Evolutionary conservation across 2,113 vertebrate species (phyloP).

Genomic region (Syngnathoides biaculeatus): DNA sequence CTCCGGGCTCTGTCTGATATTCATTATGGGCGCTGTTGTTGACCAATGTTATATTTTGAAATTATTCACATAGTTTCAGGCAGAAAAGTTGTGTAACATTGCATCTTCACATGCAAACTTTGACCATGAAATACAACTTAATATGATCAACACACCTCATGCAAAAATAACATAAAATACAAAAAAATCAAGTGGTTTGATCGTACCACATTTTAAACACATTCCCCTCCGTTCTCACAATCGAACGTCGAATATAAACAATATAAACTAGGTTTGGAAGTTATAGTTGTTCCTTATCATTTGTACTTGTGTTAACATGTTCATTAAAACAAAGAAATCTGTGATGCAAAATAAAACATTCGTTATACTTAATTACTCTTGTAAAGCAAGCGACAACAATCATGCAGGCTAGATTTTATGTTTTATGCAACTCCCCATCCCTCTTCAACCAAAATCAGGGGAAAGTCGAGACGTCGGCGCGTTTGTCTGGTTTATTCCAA

Average conservation of each 20-base stretch:
- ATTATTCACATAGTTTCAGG: no score
- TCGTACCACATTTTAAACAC: background rate
- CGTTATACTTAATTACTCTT: background rate
- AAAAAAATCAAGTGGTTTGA: background rate
- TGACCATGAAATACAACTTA: constrained; percentile 26
- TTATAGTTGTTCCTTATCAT: background rate
- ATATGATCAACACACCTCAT: background rate
- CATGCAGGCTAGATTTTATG: no score
- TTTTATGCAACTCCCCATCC: background rate
- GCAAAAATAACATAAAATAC: background rate
- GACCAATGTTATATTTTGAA: no score
- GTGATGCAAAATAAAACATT: background rate
- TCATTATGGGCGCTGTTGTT: background rate
- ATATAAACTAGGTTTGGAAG: no score
- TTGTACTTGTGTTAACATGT: background rate
- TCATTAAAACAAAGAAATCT: background rate
- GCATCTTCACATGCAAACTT: background rate
- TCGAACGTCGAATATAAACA: no score
- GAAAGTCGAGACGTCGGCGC: background rate
- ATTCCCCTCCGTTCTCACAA: no score
- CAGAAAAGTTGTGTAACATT: no score
- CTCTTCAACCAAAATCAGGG: background rate
- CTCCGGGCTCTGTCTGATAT: background rate
- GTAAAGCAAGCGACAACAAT: background rate
- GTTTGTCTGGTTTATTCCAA: background rate